These are phyloP conservation scores for Tapirus indicus DNA, from an alignment of 2,797 vertebrate genomes.

Conservation along the genomic window DNA sequence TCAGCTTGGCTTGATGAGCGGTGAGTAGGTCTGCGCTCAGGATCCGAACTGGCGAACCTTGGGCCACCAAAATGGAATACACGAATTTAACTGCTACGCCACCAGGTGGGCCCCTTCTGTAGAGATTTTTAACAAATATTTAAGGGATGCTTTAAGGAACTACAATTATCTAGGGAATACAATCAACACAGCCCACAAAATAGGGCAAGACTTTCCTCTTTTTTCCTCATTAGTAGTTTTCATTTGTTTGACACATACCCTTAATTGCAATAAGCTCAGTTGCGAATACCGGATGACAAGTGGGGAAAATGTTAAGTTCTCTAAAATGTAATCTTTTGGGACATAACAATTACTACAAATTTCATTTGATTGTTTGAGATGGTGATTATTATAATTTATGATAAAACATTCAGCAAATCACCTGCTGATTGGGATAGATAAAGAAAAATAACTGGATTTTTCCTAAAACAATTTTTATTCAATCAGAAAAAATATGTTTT, in stretches of 20 bases:
- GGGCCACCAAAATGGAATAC: no score
- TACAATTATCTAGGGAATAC: not conserved
- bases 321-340: not conserved
- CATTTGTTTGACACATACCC: not conserved
- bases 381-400: slow-evolving; percentile 61
- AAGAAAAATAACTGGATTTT: slow-evolving; percentile 35
- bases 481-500: not conserved
- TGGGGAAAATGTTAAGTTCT: not conserved
- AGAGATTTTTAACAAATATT: not conserved
- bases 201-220: not conserved
- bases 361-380: slow-evolving; percentile 51
- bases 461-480: slow-evolving; percentile 47
- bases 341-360: slow-evolving; percentile 41
- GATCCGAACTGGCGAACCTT: no score
- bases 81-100: no score
- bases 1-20: no score
- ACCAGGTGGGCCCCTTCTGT: no score
- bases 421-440: not conserved
- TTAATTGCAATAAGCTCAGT: not conserved
- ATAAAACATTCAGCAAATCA: slow-evolving; percentile 48
- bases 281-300: not conserved
- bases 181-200: not conserved
- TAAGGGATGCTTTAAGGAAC: not conserved
- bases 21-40: no score
- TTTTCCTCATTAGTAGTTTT: slow-evolving; percentile 39